These are phyloP conservation scores for Ennomos quercinarius DNA, from an alignment of 2,888 invertebrate species.

Conservation along the genomic window DNA sequence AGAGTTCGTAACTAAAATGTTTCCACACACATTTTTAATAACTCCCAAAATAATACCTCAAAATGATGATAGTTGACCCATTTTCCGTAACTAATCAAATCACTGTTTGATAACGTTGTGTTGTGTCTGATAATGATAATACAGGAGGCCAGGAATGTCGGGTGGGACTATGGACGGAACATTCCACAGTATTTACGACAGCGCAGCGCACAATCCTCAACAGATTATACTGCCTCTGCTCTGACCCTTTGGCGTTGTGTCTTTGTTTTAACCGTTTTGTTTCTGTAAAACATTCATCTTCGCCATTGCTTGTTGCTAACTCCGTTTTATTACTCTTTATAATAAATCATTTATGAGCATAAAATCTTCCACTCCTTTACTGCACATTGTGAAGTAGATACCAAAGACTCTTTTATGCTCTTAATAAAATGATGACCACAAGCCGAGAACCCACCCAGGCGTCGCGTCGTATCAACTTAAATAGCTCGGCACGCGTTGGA, in stretches of 20 bases:
- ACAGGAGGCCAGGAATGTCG: slow-evolving; percentile 44
- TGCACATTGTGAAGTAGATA: not conserved
- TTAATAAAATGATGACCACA: slow-evolving; percentile 37
- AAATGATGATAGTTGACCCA: slow-evolving; percentile 41
- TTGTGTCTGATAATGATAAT: slow-evolving; percentile 57
- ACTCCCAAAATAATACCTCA: slow-evolving; percentile 28
- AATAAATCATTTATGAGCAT: no score
- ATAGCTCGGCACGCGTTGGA: slow-evolving; percentile 68
- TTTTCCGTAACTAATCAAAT: slow-evolving; percentile 47
- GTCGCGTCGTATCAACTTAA: slow-evolving; percentile 51
- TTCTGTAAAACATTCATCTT: not conserved
- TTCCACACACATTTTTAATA: not conserved
- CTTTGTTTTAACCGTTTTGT: slow-evolving; percentile 11
- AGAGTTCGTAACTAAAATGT: not conserved
- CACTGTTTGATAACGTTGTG: slow-evolving; percentile 58
- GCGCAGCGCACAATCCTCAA: slow-evolving; percentile 50
- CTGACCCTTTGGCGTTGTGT: slow-evolving; percentile 47
- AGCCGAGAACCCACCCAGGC: slow-evolving; percentile 41
- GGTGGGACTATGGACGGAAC: slow-evolving; percentile 52
- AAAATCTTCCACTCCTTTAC: not conserved
- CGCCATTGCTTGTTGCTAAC: not conserved
- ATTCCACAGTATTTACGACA: slow-evolving; percentile 69
- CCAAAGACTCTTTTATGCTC: slow-evolving; percentile 9
- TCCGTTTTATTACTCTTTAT: slow-evolving; percentile 3
- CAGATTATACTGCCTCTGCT: slow-evolving; percentile 48